Evolutionary conservation across 2,797 vertebrate species (phyloP), one percentile per base, ranked within the genome.

Genomic region (Sparus aurata): DNA sequence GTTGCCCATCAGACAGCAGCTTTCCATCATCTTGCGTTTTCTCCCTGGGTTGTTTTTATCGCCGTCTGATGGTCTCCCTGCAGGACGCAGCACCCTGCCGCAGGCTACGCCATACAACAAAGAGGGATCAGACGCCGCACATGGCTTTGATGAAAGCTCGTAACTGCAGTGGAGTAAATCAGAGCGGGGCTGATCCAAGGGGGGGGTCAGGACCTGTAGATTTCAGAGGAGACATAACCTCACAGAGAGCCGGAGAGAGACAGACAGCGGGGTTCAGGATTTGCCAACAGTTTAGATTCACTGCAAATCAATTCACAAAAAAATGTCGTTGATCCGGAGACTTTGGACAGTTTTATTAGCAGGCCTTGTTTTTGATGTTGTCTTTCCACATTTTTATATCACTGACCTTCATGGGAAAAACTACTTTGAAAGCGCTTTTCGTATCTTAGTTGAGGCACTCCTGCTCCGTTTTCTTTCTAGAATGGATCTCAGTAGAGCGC

Each of bases 121-220:
- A 87, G 73, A 53, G 71, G 79, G 87, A 87, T 90, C 82, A 85
- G 82, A 80, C 61, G 4, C 60, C 2, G 15, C 89, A 85, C 89
- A 86, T 91, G 89, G 83, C 77, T 91, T 88, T 86, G 85, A 91
- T 92, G 65, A 89, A 85, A 71, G 55, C 59, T 71, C 22, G 22
- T 77, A 74, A 70, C 83, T 64, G 74, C 58, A 70, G 7, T 46
- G 23, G 60, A 88, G 83, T 64, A 72, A 83, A 89, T 86, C 80
- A 75, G 75, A 72, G 75, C 63, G 2, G 69, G 57, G 64, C 67
- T 58, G 72, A n/a, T n/a, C n/a, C n/a, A n/a, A n/a, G n/a, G 15
- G 12, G 23, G 4, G 54, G 22, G 49, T 34, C 62, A 55, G 30
- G 64, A 73, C 38, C 27, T 59, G 58, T 25, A 67, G 76, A 72